phyloP scores from a whole-genome alignment of 1,140 invertebrate genomes.

The Drosophila ficusphila region DNA sequence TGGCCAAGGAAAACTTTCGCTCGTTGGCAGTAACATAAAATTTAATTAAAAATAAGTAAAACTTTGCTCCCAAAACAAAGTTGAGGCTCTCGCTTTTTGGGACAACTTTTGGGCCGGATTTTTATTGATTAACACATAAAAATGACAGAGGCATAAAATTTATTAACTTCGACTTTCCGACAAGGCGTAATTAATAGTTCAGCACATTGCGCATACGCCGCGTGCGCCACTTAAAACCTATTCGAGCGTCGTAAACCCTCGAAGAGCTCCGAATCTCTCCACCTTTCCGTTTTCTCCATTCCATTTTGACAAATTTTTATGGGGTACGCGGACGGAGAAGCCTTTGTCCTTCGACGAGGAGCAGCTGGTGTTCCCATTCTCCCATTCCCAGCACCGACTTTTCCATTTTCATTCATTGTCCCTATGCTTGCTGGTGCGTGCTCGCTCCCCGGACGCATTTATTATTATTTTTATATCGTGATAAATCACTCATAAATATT shows the following conservation, averaged over 20 bases:
- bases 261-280: not conserved
- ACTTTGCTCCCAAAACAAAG: conserved; percentile 25
- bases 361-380: conserved; percentile 48
- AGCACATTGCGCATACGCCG: conserved; percentile 62
- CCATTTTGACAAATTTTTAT: conserved; percentile 67
- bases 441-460: conserved; percentile 57
- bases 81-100: conserved; percentile 12
- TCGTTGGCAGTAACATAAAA: conserved; percentile 49
- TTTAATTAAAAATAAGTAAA: conserved; percentile 64
- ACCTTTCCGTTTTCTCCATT: not conserved
- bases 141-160: conserved; percentile 51
- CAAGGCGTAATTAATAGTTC: conserved; percentile 72
- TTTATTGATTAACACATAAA: conserved; percentile 75
- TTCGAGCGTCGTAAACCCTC: conserved; percentile 19
- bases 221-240: conserved; percentile 63
- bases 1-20: conserved; percentile 52
- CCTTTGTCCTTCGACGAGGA: conserved; percentile 57
- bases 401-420: conserved; percentile 25
- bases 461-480: conserved; percentile 83
- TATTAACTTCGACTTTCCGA: conserved; percentile 48
- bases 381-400: not conserved
- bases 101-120: conserved; percentile 32
- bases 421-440: conserved; percentile 56
- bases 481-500: conserved; percentile 83
- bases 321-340: conserved; percentile 32